Evolutionary conservation across 2,797 vertebrate genomes (phyloP), one percentile per base, ranked within the genome.

Genomic region (Anabacerthia variegaticeps): DNA sequence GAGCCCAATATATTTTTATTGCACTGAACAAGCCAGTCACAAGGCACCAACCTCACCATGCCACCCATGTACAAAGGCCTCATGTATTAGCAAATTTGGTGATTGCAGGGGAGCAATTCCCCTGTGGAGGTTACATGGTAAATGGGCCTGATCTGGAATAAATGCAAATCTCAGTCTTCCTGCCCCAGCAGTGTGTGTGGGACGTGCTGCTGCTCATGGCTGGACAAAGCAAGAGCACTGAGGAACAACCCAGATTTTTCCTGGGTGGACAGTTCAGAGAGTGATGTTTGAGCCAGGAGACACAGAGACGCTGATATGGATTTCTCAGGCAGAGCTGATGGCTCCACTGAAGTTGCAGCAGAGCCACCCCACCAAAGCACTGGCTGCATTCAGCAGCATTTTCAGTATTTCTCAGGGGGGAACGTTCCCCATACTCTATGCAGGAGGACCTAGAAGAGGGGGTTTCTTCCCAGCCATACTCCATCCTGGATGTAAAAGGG

Each of bases 1-100:
- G 82, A 92, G 91, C 94, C 92, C 82, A 92, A 76, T 97, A 96
- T 98, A 98, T 98, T 98, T 98, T 98, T 98, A 96, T 95, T 96
- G 14, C 89, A 0, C 85, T 87, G 73, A 94, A 96, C 93, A 71
- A 96, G 82, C 78, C 36, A 5, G 88, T 85, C 82, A 94, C 94
- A 95, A 76, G 96, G 94, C 95, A 91, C 93, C 88, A 89, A 49
- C 65, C 54, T 54, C 87, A 89, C 73, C 37, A 72, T 88, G 83
- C 84, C 92, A 96, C 95, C 96, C 73, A 74, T 23, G 52, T 17
- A 19, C 85, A 75, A 91, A 88, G 87, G 23, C 59, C 62, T 79
- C 71, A 18, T 43, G 91, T 67, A 28, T 80, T 14, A 93, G 73
- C 59, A 75, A 94, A 72, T 34, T n/a, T 32, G 3, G 51, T 2